Conservation (phyloP, 2,888 invertebrate genomes). For the Petrolisthes cinctipes region DNA sequence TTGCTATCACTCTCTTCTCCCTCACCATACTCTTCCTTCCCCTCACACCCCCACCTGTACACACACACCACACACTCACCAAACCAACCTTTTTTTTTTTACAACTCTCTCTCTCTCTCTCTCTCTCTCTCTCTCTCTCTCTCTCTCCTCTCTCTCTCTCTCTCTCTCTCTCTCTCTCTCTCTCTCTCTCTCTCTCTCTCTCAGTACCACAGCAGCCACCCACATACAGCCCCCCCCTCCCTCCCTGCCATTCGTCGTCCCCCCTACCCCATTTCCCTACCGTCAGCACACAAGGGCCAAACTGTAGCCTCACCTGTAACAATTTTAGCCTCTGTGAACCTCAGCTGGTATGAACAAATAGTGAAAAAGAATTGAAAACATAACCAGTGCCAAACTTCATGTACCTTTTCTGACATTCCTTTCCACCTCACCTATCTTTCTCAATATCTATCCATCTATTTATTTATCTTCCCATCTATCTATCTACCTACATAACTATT, state of each 20-base stretch:
- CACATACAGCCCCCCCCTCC: background rate
- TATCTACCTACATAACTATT: too few relatives aligned
- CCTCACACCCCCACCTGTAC: background rate
- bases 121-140: slow-evolving; percentile 4
- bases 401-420: background rate
- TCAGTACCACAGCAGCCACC: background rate
- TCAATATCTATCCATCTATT: too few relatives aligned
- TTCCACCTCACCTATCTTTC: background rate
- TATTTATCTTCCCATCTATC: too few relatives aligned
- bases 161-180: slow-evolving; percentile 25
- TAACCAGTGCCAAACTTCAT: background rate
- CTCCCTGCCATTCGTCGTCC: background rate
- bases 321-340: background rate
- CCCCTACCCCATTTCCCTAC: background rate
- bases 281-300: background rate
- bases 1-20: background rate
- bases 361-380: background rate
- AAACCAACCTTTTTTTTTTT: background rate
- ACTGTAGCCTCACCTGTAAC: background rate
- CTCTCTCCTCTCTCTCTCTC: slow-evolving; percentile 8
- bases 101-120: slow-evolving; percentile 11
- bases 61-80: background rate
- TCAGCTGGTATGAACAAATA: background rate
- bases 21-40: background rate
- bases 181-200: slow-evolving; percentile 24